A percentile compares a stretch with the other conserved stretches of the same genome.
phyloP scores from a whole-genome alignment of 2,888 invertebrate species.

The Phrixothrix hirtus region DNA sequence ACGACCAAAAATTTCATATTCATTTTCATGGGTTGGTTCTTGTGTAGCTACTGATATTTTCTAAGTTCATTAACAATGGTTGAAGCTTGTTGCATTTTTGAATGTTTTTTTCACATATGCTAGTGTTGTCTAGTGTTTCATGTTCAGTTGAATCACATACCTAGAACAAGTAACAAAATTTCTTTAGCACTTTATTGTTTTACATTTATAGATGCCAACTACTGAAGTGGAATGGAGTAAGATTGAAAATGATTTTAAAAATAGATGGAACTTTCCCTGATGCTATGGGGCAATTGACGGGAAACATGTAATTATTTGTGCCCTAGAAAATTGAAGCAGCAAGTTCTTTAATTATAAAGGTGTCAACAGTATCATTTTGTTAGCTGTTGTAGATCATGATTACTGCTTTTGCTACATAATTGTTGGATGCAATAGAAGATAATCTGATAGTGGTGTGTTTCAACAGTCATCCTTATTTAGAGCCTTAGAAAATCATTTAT shows the following conservation, averaged over 20 bases:
- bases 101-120: not conserved
- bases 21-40: not conserved
- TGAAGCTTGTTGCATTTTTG: not conserved
- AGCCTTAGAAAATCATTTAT: not conserved
- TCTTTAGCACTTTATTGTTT: not conserved
- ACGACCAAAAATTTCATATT: slow-evolving; percentile 10
- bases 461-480: not conserved
- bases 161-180: not conserved
- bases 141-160: not conserved
- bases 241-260: slow-evolving; percentile 34
- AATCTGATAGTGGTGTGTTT: not conserved
- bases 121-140: not conserved
- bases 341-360: slow-evolving; percentile 36
- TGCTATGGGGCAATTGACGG: too few species aligned
- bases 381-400: too few species aligned
- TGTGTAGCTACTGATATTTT: not conserved
- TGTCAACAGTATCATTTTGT: not conserved
- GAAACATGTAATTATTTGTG: slow-evolving; percentile 38
- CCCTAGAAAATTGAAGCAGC: slow-evolving; percentile 30
- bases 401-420: slow-evolving; percentile 2
- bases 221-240: slow-evolving; percentile 32
- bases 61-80: slow-evolving; percentile 2
- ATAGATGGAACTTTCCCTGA: slow-evolving; percentile 36
- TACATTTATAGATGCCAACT: not conserved
- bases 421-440: not conserved